Base-by-base conservation (phyloP, 2,888 invertebrate genomes). In the Eurytoma adleriae region DNA sequence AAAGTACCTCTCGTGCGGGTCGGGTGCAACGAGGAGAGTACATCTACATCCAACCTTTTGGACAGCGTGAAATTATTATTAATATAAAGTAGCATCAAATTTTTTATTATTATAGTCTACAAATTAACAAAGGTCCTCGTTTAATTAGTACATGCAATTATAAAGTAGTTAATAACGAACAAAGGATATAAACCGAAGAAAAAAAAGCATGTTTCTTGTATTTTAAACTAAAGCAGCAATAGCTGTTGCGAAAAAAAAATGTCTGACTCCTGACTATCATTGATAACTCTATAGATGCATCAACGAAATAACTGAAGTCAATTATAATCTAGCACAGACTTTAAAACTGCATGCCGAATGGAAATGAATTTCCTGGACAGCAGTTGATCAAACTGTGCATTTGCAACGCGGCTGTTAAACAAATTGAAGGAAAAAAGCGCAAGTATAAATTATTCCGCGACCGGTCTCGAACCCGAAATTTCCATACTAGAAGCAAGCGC, bases 341-440 rank as follows among this genome's bases (percentile, higher is more conserved):
- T 88, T 89, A 88, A 88, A 86, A 87, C 83, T 86, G 78, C 66
- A 76, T 83, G 85, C 75, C 84, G 61, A 86, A 48, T 1, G 73
- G 30, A 50, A 78, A 70, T 61, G 59, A 20, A n/a, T 54, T 71
- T 67, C 24, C 48, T 48, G 72, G 83, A 83, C 86, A 85, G 78
- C 84, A 85, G 84, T 86, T 84, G 90, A 90, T 90, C 89, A 90
- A 90, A 87, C 86, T 86, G 86, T 90, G 89, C 89, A 14, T 27
- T 50, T 16, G 5, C 52, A 56, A 56, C 14, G n/a, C 0, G 30
- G 1, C 14, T 10, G 40, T 40, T 40, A 40, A 40, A 10, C 40
- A 40, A 40, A 40, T 40, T 1, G 7, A 40, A 10, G 10, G 1
- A 40, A 40, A 40, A 40, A 10, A 40, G 10, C 40, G 40, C 40